These are phyloP conservation scores for Clarias laeviceps DNA, from an alignment of 2,797 vertebrate genomes.

Conservation along the genomic window DNA sequence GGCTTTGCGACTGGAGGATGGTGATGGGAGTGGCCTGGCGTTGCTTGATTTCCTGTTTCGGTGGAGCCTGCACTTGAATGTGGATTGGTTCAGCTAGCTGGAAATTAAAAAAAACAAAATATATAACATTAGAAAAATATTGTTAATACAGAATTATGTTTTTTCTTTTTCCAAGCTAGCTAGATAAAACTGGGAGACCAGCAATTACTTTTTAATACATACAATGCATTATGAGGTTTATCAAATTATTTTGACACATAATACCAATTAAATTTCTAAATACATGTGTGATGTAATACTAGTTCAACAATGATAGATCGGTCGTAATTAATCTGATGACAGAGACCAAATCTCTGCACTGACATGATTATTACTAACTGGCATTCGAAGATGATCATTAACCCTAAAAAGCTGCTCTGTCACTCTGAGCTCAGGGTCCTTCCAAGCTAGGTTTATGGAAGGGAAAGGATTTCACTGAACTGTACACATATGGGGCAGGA, in stretches of 20 bases:
- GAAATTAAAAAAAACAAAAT: neutral
- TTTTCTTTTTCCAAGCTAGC: neutral
- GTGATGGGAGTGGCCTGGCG: constrained; percentile 63
- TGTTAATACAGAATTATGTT: neutral
- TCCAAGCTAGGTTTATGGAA: neutral
- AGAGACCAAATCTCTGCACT: neutral
- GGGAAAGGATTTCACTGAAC: neutral
- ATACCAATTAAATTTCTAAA: neutral
- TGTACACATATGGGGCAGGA: neutral
- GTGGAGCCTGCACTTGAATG: constrained; percentile 82
- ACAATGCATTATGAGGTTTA: neutral
- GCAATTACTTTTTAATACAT: neutral
- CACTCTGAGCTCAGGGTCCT: neutral
- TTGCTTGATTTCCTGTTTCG: constrained; percentile 72
- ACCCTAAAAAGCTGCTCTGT: neutral
- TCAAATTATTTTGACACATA: neutral
- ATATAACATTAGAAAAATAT: too few species aligned
- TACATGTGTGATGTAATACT: too few species aligned
- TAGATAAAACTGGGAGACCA: neutral
- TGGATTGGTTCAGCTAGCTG: constrained; percentile 82
- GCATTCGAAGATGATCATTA: neutral
- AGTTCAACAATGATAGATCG: neutral
- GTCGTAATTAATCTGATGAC: neutral
- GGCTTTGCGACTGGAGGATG: constrained; percentile 67
- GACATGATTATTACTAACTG: neutral